Base-by-base conservation (phyloP, 92 coral and sea anemone genomes). In the Zoanthus gigantus region DNA sequence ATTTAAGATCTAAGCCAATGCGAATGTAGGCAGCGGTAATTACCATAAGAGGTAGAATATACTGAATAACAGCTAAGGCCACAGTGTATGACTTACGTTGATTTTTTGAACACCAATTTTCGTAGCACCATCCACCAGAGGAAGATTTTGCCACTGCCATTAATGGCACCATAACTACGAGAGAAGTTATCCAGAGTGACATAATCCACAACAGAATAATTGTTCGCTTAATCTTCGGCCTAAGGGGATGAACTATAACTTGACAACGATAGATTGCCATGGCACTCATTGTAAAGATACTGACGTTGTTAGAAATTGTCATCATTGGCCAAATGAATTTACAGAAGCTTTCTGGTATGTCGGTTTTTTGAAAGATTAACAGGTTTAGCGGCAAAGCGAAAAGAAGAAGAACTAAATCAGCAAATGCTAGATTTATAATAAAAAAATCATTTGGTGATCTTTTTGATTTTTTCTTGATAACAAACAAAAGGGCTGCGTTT, bases 221-320 rank as follows among this genome's bases (percentile, higher is more conserved):
- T n/a, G 77, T 75, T n/a, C 86, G 94, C 78, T 83, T 88, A 10
- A 91, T 58, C 12, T 88, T 90, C 14, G 94, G 94, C 30, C 74
- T 82, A 29, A 91, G 83, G 14, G 94, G 79, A 82, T 91, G 71
- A 74, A 91, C 79, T 18, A 91, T 91, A 44, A 88, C 94, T 88
- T 87, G 88, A 63, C 94, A 91, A 1, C 94, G 94, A 83, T 90
- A 91, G 37, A 88, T 63, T 37, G 94, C 94, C 94, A 91, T 91
- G 11, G 90, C 52, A 12, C 89, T 74, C 83, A 91, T 76, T 15
- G 94, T 91, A 46, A 91, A 91, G 68, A 91, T 91, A 56, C 94
- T 91, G 42, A 91, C 94, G 37, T 87, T 91, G 74, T 91, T 91
- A 9, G 94, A 82, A 1, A 91, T 83, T 4, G 94, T 91, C 94